Base-by-base conservation (phyloP, 2,797 vertebrate species). In the Euthynnus affinis region DNA sequence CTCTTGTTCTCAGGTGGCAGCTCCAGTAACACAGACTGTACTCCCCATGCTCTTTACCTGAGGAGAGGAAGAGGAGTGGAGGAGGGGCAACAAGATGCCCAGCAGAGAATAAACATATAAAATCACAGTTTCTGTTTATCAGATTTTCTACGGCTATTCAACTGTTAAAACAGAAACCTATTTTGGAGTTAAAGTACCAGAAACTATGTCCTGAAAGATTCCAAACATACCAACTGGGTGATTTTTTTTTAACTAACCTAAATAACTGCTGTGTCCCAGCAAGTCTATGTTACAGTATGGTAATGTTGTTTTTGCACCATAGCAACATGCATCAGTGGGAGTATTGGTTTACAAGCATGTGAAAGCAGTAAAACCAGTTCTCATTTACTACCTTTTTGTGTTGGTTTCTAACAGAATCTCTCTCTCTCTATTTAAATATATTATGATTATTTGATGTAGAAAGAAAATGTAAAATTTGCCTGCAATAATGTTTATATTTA, bases 1-100 rank as follows among this genome's bases (percentile, higher is more conserved):
- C 65, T 49, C n/a, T 12, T 10, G 20, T 65, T 88, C 81, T 82
- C 87, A 89, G 81, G 91, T 90, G 82, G 77, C 53, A 55, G 78
- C 75, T 88, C 76, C 14, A 10, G 78, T 77, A 29, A 83, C 83
- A 77, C 46, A 48, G 29, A 34, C 56, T 22, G 64, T 20, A 56
- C 15, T 90, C 82, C 76, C 82, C 4, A 17, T 58, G 23, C 60
- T 55, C 52, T 13, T 67, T 37, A 86, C 72, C 82, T 82, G 74
- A 71, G 55, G 53, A 42, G 34, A 78, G 56, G 62, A 18, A 53
- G 27, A 18, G 23, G 34, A 52, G 32, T 23, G 32, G 67, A 55
- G 86, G 87, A 85, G 80, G 84, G 40, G 77, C 52, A 6, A 0
- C 3, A 14, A 8, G 13, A 14, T n/a, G 18, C 2, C 18, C 42